Base-by-base conservation (phyloP, 23 tunicate genomes). In the Botrylloides violaceus region DNA sequence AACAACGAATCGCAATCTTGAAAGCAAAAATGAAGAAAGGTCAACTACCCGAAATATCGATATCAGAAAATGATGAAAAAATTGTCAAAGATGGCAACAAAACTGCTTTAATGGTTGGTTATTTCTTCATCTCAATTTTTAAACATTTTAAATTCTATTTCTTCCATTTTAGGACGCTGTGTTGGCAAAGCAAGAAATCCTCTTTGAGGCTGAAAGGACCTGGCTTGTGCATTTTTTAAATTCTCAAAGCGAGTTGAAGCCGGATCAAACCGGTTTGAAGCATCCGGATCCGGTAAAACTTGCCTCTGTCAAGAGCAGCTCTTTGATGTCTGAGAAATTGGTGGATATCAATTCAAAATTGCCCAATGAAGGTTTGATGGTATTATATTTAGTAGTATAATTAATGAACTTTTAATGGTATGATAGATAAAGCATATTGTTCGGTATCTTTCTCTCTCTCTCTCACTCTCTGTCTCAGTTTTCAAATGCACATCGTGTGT, bases 121-220 rank as follows among this genome's bases (percentile, higher is more conserved):
- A 43, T 15, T 43, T 7, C 12, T 43, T 43, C 53, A 15, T 15
- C 9, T 43, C 53, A 43, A 9, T 43, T 9, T 7, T 43, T 43
- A 43, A 15, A 43, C 53, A 43, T 15, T 15, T 43, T 7, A 43
- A 43, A 43, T 43, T 43, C 9, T 9, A 9, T 43, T 43, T 43
- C 20, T 63, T 3, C 36, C 4, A 39, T 68, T 56, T 23, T 47
- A 87, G 95, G 86, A 80, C 2, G 77, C 95, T 19, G 95, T 80
- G 7, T 28, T 80, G 56, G 63, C 47, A 27, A 87, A 87, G 62
- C 72, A 79, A 2, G 65, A 70, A 34, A n/a, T 71, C 36, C 64
- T 80, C 0, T 68, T 57, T 28, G 59, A 61, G 33, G 79, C 82
- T 74, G 95, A 87, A 49, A 73, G 86, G 23, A 73, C 78, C 0